Conservation (phyloP, 92 coral and sea anemone genomes). For the Epizoanthus stellaris region DNA sequence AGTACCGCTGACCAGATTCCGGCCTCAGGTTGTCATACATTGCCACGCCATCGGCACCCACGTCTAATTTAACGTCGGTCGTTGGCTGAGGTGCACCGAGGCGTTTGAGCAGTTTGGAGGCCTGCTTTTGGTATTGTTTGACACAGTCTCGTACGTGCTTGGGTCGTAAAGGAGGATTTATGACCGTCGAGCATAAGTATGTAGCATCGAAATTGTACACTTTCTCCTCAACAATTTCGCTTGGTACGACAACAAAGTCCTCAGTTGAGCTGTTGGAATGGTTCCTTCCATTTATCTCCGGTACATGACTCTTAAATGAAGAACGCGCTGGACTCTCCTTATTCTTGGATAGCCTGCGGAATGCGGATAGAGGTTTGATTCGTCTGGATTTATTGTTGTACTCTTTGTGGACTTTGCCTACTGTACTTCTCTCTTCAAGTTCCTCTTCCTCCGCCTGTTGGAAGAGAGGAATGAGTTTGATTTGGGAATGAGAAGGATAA, state of each 20-base stretch:
- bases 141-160: conserved; percentile 94
- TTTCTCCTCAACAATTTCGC: conserved; percentile 74
- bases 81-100: conserved; percentile 62
- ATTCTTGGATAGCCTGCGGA: conserved; percentile 22
- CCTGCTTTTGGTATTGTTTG: conserved; percentile 85
- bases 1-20: conserved; percentile 76
- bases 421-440: neutral
- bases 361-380: conserved; percentile 5
- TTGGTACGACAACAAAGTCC: conserved; percentile 47
- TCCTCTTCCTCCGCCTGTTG: conserved; percentile 28
- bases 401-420: conserved; percentile 19
- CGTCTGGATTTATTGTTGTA: conserved; percentile 14
- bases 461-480: too few relatives aligned
- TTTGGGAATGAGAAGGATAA: too few relatives aligned
- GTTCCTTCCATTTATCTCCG: neutral
- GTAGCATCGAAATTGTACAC: conserved; percentile 69
- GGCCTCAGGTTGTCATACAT: conserved; percentile 68
- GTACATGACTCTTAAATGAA: conserved; percentile 14
- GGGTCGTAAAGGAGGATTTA: conserved; percentile 91
- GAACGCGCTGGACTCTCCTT: neutral
- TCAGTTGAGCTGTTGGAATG: conserved; percentile 44
- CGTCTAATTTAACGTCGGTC: conserved; percentile 69
- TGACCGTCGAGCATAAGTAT: conserved; percentile 91
- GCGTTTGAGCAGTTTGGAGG: conserved; percentile 74
- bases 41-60: conserved; percentile 82